Conservation (phyloP, 2,888 invertebrate genomes). For the Agrotis ipsilon region DNA sequence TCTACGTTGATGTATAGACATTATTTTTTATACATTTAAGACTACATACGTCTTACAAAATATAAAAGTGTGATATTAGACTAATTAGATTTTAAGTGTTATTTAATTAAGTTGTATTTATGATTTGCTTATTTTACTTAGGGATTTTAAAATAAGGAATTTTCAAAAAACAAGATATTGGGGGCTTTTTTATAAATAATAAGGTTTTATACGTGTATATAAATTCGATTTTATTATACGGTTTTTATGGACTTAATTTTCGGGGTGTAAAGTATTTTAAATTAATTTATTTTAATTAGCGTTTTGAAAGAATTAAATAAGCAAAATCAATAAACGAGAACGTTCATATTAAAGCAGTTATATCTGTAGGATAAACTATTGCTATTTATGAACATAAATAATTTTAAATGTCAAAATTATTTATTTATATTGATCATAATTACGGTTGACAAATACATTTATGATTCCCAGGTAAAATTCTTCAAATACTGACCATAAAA, state of each 20-base stretch:
- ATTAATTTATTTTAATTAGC: conserved; percentile 39
- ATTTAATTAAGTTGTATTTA: conserved; percentile 75
- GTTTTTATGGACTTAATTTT: conserved; percentile 48
- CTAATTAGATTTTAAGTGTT: conserved; percentile 80
- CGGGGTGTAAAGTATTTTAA: conserved; percentile 58
- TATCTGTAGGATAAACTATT: conserved; percentile 31
- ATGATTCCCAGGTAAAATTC: not conserved
- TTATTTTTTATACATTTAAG: conserved; percentile 38
- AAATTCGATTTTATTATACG: conserved; percentile 29
- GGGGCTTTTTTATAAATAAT: conserved; percentile 21
- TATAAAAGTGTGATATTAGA: conserved; percentile 88
- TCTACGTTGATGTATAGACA: conserved; percentile 34
- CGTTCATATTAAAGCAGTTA: conserved; percentile 20
- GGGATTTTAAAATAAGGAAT: conserved; percentile 18
- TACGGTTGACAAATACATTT: not conserved
- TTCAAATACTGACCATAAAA: not conserved
- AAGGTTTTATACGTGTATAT: conserved; percentile 41
- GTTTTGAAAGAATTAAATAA: conserved; percentile 34
- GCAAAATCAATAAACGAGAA: conserved; percentile 28
- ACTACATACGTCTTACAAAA: conserved; percentile 63
- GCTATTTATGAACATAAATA: conserved; percentile 13
- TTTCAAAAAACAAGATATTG: conserved; percentile 8
- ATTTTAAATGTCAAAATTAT: conserved; percentile 40
- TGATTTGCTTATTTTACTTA: conserved; percentile 53
- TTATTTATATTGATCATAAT: conserved; percentile 11